Base-by-base conservation (phyloP, 2,888 invertebrate genomes). In the Aleiodes alternator region DNA sequence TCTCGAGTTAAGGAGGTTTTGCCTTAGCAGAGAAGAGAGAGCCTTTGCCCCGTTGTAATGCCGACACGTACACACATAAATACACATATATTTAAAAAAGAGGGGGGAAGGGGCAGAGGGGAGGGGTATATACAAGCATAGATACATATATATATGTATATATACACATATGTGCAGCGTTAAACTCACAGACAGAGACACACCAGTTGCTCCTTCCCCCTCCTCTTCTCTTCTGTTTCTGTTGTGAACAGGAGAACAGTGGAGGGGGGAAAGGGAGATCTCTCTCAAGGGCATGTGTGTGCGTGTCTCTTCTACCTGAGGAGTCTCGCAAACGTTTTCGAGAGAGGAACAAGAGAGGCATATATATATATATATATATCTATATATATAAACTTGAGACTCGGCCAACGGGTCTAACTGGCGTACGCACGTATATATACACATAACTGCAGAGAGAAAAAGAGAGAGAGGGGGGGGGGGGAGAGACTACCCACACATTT, bases 331-430 rank as follows among this genome's bases (percentile, higher is more conserved):
- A 11, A 31, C 57, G 51, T 34, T 69, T 31, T 34, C 70, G 16
- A 43, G 50, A 23, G 23, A 23, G 23, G 23, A 23, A 23, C 23
- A 23, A 23, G 23, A 23, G 23, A 23, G 23, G 23, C 23, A 23
- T 23, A 23, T 23, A 23, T 23, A 23, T 1, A 23, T 23, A 23
- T 23, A 23, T 23, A 23, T 23, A 23, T 23, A 23, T 23, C 1
- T 23, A 23, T 23, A 23, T 23, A 23, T 71, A 81, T 81, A 80
- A 77, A 79, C 80, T 80, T 81, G 79, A 16, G 53, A 79, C 80
- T 82, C 6, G 34, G 34, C 34, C 34, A 34, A 34, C 79, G 80
- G 82, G 82, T 82, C 82, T 82, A 84, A 85, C 84, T 84, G 85
- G 85, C 85, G 84, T 85, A 83, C 84, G 84, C 80, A 82, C 80